Percentiles rank a stretch among this genome's conserved stretches.
phyloP scores from a whole-genome alignment of 1,140 invertebrate genomes.

The Drosophila jambulina region DNA sequence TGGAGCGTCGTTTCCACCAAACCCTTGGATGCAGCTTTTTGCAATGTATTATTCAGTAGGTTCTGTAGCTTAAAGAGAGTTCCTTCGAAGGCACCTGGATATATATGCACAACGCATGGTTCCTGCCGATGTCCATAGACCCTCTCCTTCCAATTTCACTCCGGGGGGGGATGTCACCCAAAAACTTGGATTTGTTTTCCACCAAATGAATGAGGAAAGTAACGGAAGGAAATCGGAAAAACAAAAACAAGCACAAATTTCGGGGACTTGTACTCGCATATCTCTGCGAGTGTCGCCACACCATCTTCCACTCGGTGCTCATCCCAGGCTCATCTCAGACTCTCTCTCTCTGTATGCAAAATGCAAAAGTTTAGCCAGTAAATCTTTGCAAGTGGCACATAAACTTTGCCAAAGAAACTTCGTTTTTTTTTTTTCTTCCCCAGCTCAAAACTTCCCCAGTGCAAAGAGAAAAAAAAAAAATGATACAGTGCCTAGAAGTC shows the following conservation, averaged over 20 bases:
- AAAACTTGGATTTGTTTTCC: constrained; percentile 64
- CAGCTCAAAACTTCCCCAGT: constrained; percentile 30
- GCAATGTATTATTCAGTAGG: constrained; percentile 57
- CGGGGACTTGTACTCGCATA: constrained; percentile 34
- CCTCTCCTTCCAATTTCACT: constrained; percentile 14
- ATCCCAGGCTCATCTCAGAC: constrained; percentile 3
- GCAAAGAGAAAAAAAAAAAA: constrained; percentile 64
- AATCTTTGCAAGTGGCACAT: constrained; percentile 83
- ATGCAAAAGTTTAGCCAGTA: constrained; percentile 81
- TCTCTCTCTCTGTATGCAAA: constrained; percentile 64
- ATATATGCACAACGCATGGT: constrained; percentile 15
- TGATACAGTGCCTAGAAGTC: constrained; percentile 69
- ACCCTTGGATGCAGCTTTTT: too few species aligned
- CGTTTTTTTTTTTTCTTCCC: constrained; percentile 24
- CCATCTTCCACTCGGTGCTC: constrained; percentile 1
- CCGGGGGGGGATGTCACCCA: not conserved
- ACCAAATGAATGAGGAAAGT: constrained; percentile 36
- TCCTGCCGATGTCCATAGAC: constrained; percentile 8
- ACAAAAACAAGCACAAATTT: constrained; percentile 32
- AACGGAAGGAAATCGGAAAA: constrained; percentile 23
- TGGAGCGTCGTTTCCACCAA: too few species aligned
- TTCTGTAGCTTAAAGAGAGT: too few species aligned
- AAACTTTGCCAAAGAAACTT: constrained; percentile 82
- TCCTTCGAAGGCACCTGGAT: not conserved
- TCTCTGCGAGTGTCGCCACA: constrained; percentile 20